Base-by-base conservation (phyloP, 2,797 vertebrate species). In the Todus mexicanus region DNA sequence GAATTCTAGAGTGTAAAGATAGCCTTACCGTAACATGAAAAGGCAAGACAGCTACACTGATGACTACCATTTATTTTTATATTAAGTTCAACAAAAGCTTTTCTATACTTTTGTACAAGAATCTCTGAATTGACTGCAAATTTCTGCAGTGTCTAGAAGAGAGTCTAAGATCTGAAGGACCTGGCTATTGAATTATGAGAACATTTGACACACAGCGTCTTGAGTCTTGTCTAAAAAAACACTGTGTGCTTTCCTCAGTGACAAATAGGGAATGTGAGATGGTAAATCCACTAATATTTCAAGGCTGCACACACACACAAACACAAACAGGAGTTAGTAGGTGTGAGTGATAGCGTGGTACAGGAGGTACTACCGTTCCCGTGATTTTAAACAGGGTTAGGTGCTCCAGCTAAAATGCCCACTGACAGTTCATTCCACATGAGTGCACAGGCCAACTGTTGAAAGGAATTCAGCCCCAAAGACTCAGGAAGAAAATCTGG, bases 11-110 rank as follows among this genome's bases (percentile, higher is more conserved):
- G 18, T 35, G 54, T 0, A 0, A 84, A 91, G 33, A 72, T 37
- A 78, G 65, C 45, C 61, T 61, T 66, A 74, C 16, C 9, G 6
- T 45, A 81, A 82, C 19, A 47, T 15, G 42, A 84, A 85, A 91
- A 86, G 31, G 43, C 59, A 92, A 68, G 65, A 78, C 40, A 80
- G 72, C 40, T 80, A 92, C 29, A 40, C 18, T 7, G 0, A 70
- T 53, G 17, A 75, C 65, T 59, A 60, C 38, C 47, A 59, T 78
- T 93, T 84, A 75, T 88, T 88, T 91, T 73, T 69, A 63, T 70
- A 84, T 82, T 87, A 84, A 86, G 75, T 78, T 91, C 61, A 92
- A 77, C 43, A 85, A 86, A 82, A 87, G 15, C 14, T 60, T 72
- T 92, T 66, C 61, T 85, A 54, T 40, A 61, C 18, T 72, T 76